Evolutionary conservation across 2,888 invertebrate genomes (phyloP).

Genomic region (Drosophila ezoana): DNA sequence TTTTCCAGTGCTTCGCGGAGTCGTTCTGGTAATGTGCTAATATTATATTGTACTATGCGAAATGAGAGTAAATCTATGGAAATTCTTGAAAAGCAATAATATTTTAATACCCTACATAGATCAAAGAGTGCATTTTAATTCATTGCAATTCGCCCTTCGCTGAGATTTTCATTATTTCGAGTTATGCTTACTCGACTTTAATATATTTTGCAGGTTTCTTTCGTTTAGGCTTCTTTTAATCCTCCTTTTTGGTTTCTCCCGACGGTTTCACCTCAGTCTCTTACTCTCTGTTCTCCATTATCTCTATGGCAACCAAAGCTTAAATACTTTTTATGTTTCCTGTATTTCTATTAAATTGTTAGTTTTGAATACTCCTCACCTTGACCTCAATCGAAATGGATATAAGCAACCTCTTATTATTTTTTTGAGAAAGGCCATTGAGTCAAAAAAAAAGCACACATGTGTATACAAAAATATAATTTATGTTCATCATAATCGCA

Average conservation of each 20-base stretch:
- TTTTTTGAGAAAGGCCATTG: neutral
- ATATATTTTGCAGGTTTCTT: no score
- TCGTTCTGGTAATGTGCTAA: slow-evolving; percentile 36
- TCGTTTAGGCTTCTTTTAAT: no score
- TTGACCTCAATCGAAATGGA: slow-evolving; percentile 35
- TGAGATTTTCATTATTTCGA: neutral
- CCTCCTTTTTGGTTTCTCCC: no score
- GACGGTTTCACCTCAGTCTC: no score
- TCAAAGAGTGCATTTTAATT: neutral
- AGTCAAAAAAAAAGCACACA: neutral
- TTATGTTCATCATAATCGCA: slow-evolving; percentile 30
- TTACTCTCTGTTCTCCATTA: no score
- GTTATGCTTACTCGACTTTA: no score
- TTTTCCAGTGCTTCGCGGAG: neutral
- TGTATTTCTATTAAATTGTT: neutral
- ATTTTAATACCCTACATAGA: neutral
- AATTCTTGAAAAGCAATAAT: neutral
- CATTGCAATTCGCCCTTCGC: neutral
- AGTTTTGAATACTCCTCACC: neutral
- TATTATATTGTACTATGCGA: slow-evolving; percentile 35
- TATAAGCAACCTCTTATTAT: no score
- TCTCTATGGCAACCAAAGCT: no score
- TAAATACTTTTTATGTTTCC: neutral
- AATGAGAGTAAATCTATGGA: slow-evolving; percentile 15
- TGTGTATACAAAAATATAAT: slow-evolving; percentile 4